Evolutionary conservation across 1,140 invertebrate species (phyloP).

Genomic region (Ridgeia piscesae): DNA sequence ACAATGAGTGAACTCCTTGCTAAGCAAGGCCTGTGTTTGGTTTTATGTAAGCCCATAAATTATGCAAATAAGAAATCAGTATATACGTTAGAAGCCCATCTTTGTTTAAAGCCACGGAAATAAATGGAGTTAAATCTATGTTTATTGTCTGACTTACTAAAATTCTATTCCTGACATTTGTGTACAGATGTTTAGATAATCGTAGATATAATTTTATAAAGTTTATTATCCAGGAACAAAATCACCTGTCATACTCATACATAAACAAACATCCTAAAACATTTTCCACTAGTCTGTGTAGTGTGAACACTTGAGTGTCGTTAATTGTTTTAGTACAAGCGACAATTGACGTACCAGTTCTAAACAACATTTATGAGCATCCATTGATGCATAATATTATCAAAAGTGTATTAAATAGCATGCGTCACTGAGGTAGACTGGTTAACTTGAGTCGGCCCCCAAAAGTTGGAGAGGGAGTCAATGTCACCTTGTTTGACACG

Average conservation of each 20-base stretch:
- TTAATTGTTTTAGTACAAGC: neutral
- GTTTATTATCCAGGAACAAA: neutral
- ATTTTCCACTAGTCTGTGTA: neutral
- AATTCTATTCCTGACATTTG: neutral
- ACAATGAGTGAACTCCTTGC: too few relatives aligned
- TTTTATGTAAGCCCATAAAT: too few relatives aligned
- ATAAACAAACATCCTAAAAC: neutral
- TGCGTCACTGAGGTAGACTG: neutral
- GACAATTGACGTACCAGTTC: neutral
- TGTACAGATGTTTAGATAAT: neutral
- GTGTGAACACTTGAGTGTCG: neutral
- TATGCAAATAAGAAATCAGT: too few relatives aligned
- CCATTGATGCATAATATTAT: neutral
- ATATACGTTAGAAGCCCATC: too few relatives aligned
- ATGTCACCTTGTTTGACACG: neutral
- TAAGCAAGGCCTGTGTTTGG: too few relatives aligned
- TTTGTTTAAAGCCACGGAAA: too few relatives aligned
- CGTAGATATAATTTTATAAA: neutral
- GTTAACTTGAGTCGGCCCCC: neutral
- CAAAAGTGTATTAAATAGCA: neutral
- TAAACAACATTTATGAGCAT: neutral
- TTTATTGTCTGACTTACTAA: neutral
- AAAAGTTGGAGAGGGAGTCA: neutral
- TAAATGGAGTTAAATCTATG: neutral
- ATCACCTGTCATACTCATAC: neutral